phyloP scores from a whole-genome alignment of 2,113 vertebrate genomes.

The Sitta europaea region DNA sequence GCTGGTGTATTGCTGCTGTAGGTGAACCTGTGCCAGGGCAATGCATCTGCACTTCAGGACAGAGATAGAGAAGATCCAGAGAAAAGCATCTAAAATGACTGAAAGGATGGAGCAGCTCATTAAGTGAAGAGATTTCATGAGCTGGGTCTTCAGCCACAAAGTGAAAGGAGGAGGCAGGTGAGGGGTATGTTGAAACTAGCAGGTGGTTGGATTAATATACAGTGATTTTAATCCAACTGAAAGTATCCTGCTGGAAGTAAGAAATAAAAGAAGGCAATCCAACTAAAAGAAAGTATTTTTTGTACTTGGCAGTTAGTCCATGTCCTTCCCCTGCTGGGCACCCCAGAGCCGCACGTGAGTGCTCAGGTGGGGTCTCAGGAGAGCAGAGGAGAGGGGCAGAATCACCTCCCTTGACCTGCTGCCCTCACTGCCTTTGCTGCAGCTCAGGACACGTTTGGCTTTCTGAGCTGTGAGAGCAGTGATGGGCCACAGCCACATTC shows the following conservation, averaged over 20 bases:
- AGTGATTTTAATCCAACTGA: neutral
- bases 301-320: neutral
- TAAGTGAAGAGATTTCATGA: neutral
- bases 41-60: neutral
- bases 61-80: neutral
- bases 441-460: neutral
- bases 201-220: neutral
- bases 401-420: neutral
- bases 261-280: neutral
- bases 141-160: neutral
- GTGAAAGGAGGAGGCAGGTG: neutral
- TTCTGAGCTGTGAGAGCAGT: neutral
- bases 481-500: neutral
- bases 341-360: fast-evolving
- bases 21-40: neutral
- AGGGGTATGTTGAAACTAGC: neutral
- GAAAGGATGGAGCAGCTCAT: neutral
- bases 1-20: neutral
- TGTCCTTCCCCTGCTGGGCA: neutral
- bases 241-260: neutral
- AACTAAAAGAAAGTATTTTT: neutral
- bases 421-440: neutral
- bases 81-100: neutral
- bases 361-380: neutral
- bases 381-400: neutral